These are phyloP conservation scores for Neodiprion pinetum DNA, from an alignment of 1,140 invertebrate species.

Conservation along the genomic window DNA sequence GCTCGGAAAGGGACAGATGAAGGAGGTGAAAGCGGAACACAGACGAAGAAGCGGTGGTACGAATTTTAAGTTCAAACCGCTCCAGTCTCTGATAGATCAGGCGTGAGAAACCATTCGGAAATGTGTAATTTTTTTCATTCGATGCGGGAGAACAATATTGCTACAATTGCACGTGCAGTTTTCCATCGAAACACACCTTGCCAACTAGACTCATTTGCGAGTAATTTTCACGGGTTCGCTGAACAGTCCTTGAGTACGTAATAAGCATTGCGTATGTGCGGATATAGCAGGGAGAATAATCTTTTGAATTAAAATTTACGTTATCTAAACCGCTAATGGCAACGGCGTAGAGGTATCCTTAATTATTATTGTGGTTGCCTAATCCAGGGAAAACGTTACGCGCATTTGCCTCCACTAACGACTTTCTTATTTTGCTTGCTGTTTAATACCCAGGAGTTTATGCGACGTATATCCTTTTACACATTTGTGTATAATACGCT, in stretches of 20 bases:
- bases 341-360: conserved; percentile 47
- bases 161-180: conserved; percentile 1
- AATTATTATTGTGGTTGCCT: conserved; percentile 55
- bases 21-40: not conserved
- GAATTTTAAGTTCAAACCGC: not conserved
- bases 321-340: conserved; percentile 62
- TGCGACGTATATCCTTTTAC: not conserved
- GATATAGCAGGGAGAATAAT: conserved; percentile 38
- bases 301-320: conserved; percentile 60
- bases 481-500: too few relatives aligned
- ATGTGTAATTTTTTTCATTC: too few relatives aligned
- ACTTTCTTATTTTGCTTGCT: not conserved
- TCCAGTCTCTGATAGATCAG: not conserved
- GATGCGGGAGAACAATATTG: not conserved
- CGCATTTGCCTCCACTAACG: conserved; percentile 21
- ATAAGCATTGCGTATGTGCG: not conserved
- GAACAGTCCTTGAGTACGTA: not conserved
- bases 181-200: not conserved
- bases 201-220: not conserved
- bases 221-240: not conserved
- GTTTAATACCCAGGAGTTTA: not conserved
- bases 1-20: not conserved
- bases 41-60: not conserved
- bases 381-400: conserved; percentile 60
- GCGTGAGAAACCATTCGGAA: too few relatives aligned